These are phyloP conservation scores for Betta splendens DNA, from an alignment of 2,797 vertebrate species.

Conservation along the genomic window DNA sequence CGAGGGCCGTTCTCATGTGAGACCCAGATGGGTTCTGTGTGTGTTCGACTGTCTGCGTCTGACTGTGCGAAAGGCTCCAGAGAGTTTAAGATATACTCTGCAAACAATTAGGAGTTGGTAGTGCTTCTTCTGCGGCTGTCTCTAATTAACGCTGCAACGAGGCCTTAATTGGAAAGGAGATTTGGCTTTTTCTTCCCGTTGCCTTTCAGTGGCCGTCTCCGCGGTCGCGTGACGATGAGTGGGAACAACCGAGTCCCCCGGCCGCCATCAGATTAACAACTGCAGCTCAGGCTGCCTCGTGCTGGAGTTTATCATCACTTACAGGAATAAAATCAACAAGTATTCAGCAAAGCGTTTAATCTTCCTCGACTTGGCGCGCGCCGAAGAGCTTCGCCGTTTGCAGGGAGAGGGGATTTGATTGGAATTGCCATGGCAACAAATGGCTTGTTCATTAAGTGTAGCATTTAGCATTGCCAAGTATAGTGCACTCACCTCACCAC, in stretches of 20 bases:
- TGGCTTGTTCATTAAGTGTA: slow-evolving; percentile 64
- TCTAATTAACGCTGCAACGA: slow-evolving; percentile 88
- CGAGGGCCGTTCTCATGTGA: slow-evolving; percentile 76
- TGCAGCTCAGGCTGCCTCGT: slow-evolving; percentile 1
- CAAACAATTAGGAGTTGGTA: slow-evolving; percentile 89
- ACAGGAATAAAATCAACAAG: slow-evolving; percentile 11
- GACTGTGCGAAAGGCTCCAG: slow-evolving; percentile 53
- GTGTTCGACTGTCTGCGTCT: slow-evolving; percentile 17
- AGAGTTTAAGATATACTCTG: slow-evolving; percentile 84
- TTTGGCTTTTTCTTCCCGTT: slow-evolving; percentile 46
- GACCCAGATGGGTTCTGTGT: slow-evolving; percentile 66
- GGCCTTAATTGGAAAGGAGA: slow-evolving; percentile 72
- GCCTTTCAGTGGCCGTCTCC: slow-evolving; percentile 48
- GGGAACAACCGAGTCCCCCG: slow-evolving; percentile 43
- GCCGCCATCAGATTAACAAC: slow-evolving; percentile 38
- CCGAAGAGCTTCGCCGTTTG: slow-evolving; percentile 33
- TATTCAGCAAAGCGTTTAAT: slow-evolving; percentile 7
- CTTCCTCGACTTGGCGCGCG: background rate
- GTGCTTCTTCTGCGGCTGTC: slow-evolving; percentile 82
- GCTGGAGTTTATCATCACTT: slow-evolving; percentile 22
- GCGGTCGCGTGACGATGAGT: slow-evolving; percentile 40
- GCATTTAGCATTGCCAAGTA: slow-evolving; percentile 50
- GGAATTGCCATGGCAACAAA: slow-evolving; percentile 79
- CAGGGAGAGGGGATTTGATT: slow-evolving; percentile 60
- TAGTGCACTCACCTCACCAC: slow-evolving; percentile 81